Conservation (phyloP, 2,888 invertebrate species). For the Dolomedes plantarius region DNA sequence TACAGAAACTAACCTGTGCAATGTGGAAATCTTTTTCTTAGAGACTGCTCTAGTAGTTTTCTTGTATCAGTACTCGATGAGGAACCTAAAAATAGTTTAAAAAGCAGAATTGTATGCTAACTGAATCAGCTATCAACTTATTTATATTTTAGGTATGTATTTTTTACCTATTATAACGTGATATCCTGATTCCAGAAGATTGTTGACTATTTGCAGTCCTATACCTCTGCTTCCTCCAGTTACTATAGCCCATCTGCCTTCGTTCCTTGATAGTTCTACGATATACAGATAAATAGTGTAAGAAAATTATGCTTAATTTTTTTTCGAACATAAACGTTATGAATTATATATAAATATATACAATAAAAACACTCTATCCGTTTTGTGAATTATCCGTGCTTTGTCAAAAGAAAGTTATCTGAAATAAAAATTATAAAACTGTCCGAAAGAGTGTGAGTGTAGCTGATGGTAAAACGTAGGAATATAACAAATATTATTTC, state of each 20-base stretch:
- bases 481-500: too few relatives aligned
- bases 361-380: too few relatives aligned
- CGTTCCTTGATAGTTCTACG: constrained; percentile 31
- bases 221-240: constrained; percentile 93
- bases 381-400: too few relatives aligned
- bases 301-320: too few relatives aligned
- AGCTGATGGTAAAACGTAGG: too few relatives aligned
- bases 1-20: constrained; percentile 37
- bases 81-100: constrained; percentile 40
- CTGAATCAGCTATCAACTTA: neutral
- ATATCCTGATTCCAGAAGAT: constrained; percentile 86
- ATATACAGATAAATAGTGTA: too few relatives aligned
- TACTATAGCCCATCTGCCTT: constrained; percentile 85
- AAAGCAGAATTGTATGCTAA: too few relatives aligned
- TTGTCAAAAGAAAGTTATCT: too few relatives aligned
- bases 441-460: too few relatives aligned
- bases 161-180: constrained; percentile 75
- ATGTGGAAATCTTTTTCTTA: constrained; percentile 21
- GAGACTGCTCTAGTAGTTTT: constrained; percentile 8
- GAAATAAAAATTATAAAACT: too few relatives aligned
- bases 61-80: constrained; percentile 27
- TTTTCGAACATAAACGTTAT: too few relatives aligned
- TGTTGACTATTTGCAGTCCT: constrained; percentile 85
- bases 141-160: constrained; percentile 13
- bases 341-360: too few relatives aligned